Base-by-base conservation (phyloP, 2,113 vertebrate species). In the Pedetes capensis region DNA sequence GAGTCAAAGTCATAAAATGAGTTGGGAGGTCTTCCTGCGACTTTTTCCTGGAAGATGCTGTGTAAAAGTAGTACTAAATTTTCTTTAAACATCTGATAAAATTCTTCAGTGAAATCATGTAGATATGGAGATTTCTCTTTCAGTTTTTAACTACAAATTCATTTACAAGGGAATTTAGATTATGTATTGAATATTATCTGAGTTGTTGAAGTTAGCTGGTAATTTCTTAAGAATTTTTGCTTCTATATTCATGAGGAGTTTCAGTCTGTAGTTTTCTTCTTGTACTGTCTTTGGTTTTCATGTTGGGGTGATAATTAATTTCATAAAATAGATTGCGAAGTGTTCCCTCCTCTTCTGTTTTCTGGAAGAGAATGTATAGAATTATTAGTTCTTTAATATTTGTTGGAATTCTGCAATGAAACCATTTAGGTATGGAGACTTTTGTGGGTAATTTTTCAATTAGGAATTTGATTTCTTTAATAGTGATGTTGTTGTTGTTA, bases 331-430 rank as follows among this genome's bases (percentile, higher is more conserved):
- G n/a, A 32, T 78, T 86, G 49, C 23, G 10, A 96, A 82, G 5
- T 95, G 23, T 89, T 76, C 4, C 22, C 14, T 74, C 47, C 23
- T 61, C 42, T 83, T 71, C 37, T 78, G 55, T 64, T 89, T 87
- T 80, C 29, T 81, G 25, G 34, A 94, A 87, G 22, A 84, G n/a
- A 84, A 76, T 83, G 23, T 78, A 20, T 76, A 76, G 20, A 89
- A n/a, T 82, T 97, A 57, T 27, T 92, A 63, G 9, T 82, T 89
- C 37, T 37, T 91, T 71, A 87, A 71, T 89, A 17, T 79, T 83
- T 91, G 29, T 23, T 92, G 84, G 71, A 89, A 69, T 94, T 96
- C 32, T 27, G n/a, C 59, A 88, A 22, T 88, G 57, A 71, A 93
- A 57, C 34, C 29, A 53, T 92, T 42, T 85, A 47, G 22, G 4